A percentile compares a stretch with the other conserved stretches of the same genome.
These are phyloP conservation scores for Hecatera dysodea DNA, from an alignment of 2,888 invertebrate genomes.

Conservation along the genomic window DNA sequence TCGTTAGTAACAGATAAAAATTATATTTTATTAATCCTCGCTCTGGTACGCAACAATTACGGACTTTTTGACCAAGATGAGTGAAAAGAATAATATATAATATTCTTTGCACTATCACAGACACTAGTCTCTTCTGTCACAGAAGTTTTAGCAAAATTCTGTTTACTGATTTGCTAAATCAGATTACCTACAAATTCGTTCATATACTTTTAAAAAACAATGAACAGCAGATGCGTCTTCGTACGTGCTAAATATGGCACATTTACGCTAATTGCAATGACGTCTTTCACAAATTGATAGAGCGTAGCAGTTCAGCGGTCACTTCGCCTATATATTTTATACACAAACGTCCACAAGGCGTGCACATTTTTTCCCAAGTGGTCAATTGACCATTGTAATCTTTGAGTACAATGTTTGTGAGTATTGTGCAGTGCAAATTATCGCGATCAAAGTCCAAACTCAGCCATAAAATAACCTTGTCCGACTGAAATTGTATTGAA, in stretches of 20 bases:
- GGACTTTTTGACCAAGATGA: no score
- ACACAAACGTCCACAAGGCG: constrained; percentile 40
- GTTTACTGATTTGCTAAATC: not conserved
- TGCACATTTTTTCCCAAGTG: constrained; percentile 65
- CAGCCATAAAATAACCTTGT: constrained; percentile 65
- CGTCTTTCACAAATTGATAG: not conserved
- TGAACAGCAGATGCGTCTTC: constrained; percentile 1
- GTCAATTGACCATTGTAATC: constrained; percentile 65
- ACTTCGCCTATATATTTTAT: constrained; percentile 25
- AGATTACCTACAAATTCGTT: not conserved
- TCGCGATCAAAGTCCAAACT: constrained; percentile 70
- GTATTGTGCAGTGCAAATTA: constrained; percentile 61
- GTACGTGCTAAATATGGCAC: not conserved
- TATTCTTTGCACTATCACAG: no score
- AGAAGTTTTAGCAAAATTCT: not conserved
- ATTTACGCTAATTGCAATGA: not conserved
- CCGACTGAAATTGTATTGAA: constrained; percentile 53
- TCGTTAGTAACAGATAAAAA: no score
- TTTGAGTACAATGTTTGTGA: constrained; percentile 59
- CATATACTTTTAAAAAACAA: constrained; percentile 8
- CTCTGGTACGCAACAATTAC: no score
- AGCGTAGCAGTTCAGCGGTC: not conserved
- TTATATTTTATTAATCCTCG: no score
- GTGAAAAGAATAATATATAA: no score
- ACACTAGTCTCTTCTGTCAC: not conserved